Base-by-base conservation (phyloP, 2,797 vertebrate species). In the Psittacula echo region DNA sequence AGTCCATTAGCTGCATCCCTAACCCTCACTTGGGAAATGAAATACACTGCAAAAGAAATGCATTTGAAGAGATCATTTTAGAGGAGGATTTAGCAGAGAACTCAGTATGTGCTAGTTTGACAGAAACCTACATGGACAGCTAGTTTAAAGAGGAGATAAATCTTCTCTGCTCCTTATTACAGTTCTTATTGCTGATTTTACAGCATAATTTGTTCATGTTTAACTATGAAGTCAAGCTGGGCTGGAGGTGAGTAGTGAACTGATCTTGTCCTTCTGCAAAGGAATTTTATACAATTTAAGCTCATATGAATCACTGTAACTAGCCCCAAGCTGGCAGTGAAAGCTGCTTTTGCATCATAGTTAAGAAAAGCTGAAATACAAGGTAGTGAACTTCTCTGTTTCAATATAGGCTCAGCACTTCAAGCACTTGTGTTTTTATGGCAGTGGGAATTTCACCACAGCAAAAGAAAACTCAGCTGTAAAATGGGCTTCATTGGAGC, bases 81-180 rank as follows among this genome's bases (percentile, higher is more conserved):
- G 45, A n/a, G n/a, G 54, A 66, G n/a, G 60, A 79, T 87, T 92
- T 87, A 84, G 79, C 41, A 48, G 66, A 83, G 79, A 70, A 60
- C 39, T 89, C 47, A 18, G 42, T 56, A 7, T 7, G 2, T 54
- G 47, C 53, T 86, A 32, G 76, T 86, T 88, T 3, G 0, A 86
- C 47, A 61, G 79, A 96, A 74, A 58, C 45, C 41, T 85, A 45
- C 62, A 22, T 37, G 75, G 77, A 61, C 81, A 85, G 68, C 65
- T 78, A 65, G 85, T 94, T 94, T 94, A 87, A 92, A 89, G 90
- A 80, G 65, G 42, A 41, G 82, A 68, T 95, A 93, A 92, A 95
- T 92, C 80, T 94, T 92, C 45, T 61, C 42, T 70, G 44, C 18
- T 65, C 32, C 74, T 91, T 88, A 89, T 84, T 95, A 73, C 42